Percentiles rank a stretch among this genome's conserved stretches.
phyloP scores from a whole-genome alignment of 1,140 invertebrate genomes.

The Coptotermes formosanus region DNA sequence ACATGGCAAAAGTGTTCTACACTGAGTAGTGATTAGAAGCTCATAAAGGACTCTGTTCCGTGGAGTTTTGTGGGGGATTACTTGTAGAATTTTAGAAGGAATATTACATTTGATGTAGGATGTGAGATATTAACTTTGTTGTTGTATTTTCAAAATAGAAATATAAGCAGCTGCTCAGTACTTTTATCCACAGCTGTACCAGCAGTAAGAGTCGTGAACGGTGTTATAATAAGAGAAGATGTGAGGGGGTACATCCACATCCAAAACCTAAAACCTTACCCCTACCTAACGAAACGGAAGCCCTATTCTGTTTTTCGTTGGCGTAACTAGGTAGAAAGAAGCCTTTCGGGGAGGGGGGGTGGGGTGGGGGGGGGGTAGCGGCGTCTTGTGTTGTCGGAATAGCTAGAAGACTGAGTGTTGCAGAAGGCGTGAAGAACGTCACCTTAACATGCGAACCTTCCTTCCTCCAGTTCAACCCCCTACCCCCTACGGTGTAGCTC shows the following conservation, averaged over 20 bases:
- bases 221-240: background rate
- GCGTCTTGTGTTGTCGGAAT: background rate
- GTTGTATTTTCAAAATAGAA: too few species aligned
- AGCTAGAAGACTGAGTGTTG: background rate
- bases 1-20: too few species aligned
- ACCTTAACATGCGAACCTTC: constrained; percentile 22
- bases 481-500: background rate
- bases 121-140: too few species aligned
- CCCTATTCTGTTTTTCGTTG: background rate
- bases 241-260: background rate
- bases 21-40: too few species aligned
- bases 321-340: background rate
- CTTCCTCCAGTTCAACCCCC: constrained; percentile 8
- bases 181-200: background rate
- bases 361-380: too few species aligned
- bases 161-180: background rate
- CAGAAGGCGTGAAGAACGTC: constrained; percentile 23
- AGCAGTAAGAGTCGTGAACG: background rate
- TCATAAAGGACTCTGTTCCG: too few species aligned
- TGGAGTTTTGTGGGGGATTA: too few species aligned
- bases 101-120: too few species aligned
- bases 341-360: background rate
- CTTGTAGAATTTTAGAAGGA: too few species aligned
- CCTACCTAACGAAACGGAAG: background rate
- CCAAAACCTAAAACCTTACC: background rate